Conservation (phyloP, 2,888 invertebrate species). For the Lasioglossum vierecki region DNA sequence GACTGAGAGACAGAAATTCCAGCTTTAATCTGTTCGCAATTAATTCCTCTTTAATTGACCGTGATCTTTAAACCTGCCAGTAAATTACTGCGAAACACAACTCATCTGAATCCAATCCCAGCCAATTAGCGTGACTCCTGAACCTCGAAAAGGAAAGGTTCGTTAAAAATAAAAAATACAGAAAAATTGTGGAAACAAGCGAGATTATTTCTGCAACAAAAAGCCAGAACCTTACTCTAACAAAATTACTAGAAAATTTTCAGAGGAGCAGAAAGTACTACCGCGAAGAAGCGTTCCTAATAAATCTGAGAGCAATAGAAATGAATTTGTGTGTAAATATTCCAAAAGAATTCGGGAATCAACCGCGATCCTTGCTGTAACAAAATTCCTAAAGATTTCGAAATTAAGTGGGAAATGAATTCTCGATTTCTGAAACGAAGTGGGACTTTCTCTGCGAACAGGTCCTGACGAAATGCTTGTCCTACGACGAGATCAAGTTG, state of each 20-base stretch:
- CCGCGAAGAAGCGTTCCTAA: not conserved
- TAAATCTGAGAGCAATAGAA: not conserved
- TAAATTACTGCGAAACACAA: not conserved
- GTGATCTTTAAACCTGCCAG: not conserved
- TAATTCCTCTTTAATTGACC: not conserved
- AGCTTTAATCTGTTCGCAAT: not conserved
- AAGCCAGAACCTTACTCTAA: not conserved
- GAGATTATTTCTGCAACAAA: not conserved
- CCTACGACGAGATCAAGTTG: conserved; percentile 88
- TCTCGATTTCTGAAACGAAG: not conserved
- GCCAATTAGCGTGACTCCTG: not conserved
- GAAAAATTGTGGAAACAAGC: not conserved
- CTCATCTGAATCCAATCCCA: not conserved
- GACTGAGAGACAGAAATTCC: not conserved
- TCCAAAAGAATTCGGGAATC: not conserved
- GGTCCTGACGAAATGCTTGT: conserved; percentile 86
- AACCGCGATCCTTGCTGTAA: too few species aligned
- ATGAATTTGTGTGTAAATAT: not conserved
- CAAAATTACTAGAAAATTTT: not conserved
- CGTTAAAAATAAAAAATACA: not conserved
- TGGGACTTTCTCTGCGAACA: conserved; percentile 35
- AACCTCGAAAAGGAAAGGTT: not conserved
- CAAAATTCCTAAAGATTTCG: too few species aligned
- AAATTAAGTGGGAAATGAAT: too few species aligned
- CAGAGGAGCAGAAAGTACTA: not conserved